Percentiles rank a stretch among this genome's conserved stretches.
Evolutionary conservation across 2,888 invertebrate genomes (phyloP).

Genomic region (Ochropleura plecta): DNA sequence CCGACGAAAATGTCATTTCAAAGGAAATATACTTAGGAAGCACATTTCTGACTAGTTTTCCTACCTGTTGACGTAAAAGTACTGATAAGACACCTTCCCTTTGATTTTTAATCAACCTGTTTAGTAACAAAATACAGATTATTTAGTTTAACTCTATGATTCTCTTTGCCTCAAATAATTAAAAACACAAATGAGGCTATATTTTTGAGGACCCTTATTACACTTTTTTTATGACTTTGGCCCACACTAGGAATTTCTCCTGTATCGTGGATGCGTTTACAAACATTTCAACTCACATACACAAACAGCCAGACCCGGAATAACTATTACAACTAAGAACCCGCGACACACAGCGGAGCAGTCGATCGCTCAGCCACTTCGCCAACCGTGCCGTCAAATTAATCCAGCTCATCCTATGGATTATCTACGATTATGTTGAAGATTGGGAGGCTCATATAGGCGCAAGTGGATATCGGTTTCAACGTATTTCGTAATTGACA

Average conservation of each 20-base stretch:
- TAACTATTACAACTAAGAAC: no score
- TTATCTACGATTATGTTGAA: not conserved
- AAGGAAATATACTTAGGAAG: not conserved
- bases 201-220: not conserved
- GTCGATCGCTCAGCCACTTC: no score
- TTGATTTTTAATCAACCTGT: not conserved
- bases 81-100: constrained; percentile 8
- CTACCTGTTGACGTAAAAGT: not conserved
- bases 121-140: not conserved
- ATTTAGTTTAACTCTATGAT: not conserved
- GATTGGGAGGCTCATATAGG: not conserved
- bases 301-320: no score
- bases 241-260: no score
- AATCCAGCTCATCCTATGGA: not conserved
- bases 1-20: constrained; percentile 17
- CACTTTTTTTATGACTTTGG: no score
- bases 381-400: no score
- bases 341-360: no score
- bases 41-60: not conserved
- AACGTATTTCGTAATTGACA: not conserved
- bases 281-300: no score
- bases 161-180: not conserved
- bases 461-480: not conserved
- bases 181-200: not conserved
- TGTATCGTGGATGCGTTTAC: no score